Percentiles rank a stretch among this genome's conserved stretches.
Evolutionary conservation across 2,113 vertebrate genomes (phyloP).

Genomic region (Neotoma lepida): DNA sequence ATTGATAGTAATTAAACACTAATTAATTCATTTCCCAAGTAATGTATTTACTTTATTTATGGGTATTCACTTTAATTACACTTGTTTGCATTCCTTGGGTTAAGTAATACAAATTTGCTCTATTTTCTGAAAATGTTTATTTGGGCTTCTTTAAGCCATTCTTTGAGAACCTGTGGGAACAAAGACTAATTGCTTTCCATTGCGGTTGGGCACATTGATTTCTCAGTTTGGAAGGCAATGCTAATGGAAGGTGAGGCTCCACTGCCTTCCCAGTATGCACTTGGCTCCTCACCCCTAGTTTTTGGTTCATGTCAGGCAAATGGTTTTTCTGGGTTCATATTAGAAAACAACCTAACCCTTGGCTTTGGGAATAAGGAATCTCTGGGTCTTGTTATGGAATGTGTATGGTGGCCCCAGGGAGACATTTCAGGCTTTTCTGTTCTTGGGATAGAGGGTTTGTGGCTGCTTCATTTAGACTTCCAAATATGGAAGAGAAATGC

Average conservation of each 20-base stretch:
- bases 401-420: not conserved
- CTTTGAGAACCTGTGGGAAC: conserved; percentile 80
- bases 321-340: not conserved
- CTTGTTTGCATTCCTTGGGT: conserved; percentile 83
- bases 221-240: conserved; percentile 54
- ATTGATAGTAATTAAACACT: conserved; percentile 86
- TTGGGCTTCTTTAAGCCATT: conserved; percentile 81
- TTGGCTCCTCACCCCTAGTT: conserved; percentile 16
- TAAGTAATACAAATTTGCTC: conserved; percentile 85
- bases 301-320: not conserved
- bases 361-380: not conserved
- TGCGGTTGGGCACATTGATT: conserved; percentile 74
- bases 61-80: conserved; percentile 78
- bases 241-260: conserved; percentile 68
- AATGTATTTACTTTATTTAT: conserved; percentile 85
- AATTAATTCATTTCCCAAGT: conserved; percentile 85
- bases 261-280: not conserved
- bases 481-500: not conserved
- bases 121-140: conserved; percentile 82
- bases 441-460: not conserved
- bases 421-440: not conserved
- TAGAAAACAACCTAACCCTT: not conserved
- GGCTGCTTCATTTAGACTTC: not conserved
- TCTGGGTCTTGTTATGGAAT: not conserved
- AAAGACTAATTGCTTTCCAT: conserved; percentile 81